phyloP scores from a whole-genome alignment of 2,888 invertebrate genomes.

The Agrypnus murinus region DNA sequence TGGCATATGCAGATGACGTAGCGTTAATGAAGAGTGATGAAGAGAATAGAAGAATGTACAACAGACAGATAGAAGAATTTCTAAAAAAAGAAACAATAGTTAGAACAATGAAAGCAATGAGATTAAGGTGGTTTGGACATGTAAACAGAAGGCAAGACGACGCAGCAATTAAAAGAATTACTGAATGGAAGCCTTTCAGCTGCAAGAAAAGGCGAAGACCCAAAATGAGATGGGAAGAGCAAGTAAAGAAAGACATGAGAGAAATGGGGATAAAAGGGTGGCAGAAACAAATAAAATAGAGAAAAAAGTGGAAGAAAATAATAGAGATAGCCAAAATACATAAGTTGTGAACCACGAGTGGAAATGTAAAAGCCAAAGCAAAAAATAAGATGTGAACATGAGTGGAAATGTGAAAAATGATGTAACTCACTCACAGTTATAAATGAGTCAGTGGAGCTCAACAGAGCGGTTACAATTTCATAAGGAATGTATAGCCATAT shows the following conservation, averaged over 20 bases:
- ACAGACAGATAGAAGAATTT: neutral
- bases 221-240: constrained; percentile 2
- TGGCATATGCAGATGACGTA: too few relatives aligned
- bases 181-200: constrained; percentile 4
- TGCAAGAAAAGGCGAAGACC: constrained; percentile 11
- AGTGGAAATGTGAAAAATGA: too few relatives aligned
- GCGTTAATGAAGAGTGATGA: too few relatives aligned
- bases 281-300: constrained; percentile 1
- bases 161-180: neutral
- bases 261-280: constrained; percentile 12
- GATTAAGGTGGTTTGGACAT: neutral
- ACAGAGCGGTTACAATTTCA: too few relatives aligned
- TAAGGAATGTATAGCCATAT: too few relatives aligned
- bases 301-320: constrained; percentile 17
- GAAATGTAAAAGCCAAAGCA: too few relatives aligned
- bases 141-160: neutral
- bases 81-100: neutral
- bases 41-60: neutral
- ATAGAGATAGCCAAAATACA: constrained; percentile 3
- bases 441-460: too few relatives aligned
- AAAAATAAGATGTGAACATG: too few relatives aligned
- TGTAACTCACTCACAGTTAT: too few relatives aligned
- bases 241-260: constrained; percentile 15
- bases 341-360: too few relatives aligned
- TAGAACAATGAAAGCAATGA: neutral